Percentiles rank a stretch among this genome's conserved stretches.
Evolutionary conservation across 1,140 invertebrate genomes (phyloP).

Genomic region (Pollicipes pollicipes): DNA sequence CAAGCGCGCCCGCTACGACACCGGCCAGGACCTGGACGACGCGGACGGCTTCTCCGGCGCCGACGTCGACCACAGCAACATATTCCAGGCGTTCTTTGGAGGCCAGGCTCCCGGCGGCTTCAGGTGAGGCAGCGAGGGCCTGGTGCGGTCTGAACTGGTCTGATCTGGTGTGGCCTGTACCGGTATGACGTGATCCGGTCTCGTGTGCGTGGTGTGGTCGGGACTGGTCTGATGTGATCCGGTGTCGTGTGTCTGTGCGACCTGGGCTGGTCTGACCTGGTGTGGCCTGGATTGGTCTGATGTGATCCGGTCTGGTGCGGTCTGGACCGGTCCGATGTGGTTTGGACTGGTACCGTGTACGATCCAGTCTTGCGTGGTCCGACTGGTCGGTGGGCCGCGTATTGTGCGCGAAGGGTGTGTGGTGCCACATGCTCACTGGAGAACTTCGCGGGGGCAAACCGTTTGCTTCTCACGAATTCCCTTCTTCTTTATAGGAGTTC

Average conservation of each 20-base stretch:
- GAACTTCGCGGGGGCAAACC: too few relatives aligned
- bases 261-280: not conserved
- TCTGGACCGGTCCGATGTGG: too few relatives aligned
- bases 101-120: constrained; percentile 25
- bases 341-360: too few relatives aligned
- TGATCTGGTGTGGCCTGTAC: not conserved
- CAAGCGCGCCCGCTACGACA: constrained; percentile 80
- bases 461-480: too few relatives aligned
- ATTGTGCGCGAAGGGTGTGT: too few relatives aligned
- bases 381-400: too few relatives aligned
- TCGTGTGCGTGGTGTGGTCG: not conserved
- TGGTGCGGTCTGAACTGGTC: not conserved
- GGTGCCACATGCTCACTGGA: too few relatives aligned
- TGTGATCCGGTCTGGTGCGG: too few relatives aligned
- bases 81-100: constrained; percentile 62
- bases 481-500: too few relatives aligned
- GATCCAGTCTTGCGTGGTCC: too few relatives aligned
- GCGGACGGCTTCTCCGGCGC: constrained; percentile 32
- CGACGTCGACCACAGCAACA: constrained; percentile 51
- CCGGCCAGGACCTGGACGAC: constrained; percentile 73
- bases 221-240: too few relatives aligned
- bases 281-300: not conserved
- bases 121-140: constrained; percentile 12
- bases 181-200: too few relatives aligned
- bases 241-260: not conserved